A percentile compares a stretch with the other conserved stretches of the same genome.
Conservation (phyloP, 2,888 invertebrate species). For the Lepidonotus clava region DNA sequence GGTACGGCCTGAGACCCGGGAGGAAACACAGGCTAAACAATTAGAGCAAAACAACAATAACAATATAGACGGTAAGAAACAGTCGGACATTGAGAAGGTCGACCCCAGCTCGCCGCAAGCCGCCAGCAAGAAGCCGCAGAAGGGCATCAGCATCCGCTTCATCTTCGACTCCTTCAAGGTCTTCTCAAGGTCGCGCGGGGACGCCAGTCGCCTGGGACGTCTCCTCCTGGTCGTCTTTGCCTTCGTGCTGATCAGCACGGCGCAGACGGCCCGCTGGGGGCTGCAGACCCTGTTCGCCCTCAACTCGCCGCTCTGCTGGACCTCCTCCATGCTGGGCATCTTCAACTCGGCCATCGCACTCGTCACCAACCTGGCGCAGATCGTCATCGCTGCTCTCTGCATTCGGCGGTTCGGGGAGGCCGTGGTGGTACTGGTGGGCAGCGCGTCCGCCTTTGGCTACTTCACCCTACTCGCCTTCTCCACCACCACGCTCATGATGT, state of each 20-base stretch:
- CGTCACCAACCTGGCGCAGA: background rate
- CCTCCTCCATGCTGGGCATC: background rate
- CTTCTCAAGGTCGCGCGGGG: background rate
- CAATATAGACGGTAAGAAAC: no score
- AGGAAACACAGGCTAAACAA: no score
- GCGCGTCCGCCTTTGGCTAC: background rate
- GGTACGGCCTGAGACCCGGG: background rate
- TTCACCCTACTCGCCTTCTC: background rate
- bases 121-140: background rate
- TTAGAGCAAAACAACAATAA: no score
- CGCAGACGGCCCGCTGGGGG: background rate
- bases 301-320: background rate
- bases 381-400: background rate
- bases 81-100: no score
- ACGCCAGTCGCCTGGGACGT: background rate
- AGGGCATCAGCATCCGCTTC: background rate
- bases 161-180: background rate
- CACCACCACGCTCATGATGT: background rate
- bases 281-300: background rate
- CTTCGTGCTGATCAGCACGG: background rate
- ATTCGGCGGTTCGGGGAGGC: background rate
- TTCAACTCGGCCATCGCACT: background rate
- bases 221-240: background rate
- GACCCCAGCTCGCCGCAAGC: no score
- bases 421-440: background rate